phyloP scores from a whole-genome alignment of 2,113 vertebrate genomes.

The Paratilapia polleni region DNA sequence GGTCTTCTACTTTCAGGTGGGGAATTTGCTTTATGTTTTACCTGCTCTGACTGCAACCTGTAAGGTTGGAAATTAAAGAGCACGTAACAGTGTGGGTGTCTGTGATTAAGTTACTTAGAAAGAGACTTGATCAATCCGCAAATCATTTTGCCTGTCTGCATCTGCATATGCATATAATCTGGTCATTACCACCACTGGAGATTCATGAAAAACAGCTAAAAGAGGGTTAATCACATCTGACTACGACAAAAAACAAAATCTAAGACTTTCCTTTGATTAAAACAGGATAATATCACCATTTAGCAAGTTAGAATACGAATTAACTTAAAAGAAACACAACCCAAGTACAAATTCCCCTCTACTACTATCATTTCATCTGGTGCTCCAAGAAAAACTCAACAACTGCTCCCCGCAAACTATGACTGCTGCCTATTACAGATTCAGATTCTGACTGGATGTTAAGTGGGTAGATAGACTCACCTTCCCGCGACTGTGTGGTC shows the following conservation, averaged over 20 bases:
- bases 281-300: not conserved
- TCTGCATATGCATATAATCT: constrained; percentile 18
- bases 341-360: not conserved
- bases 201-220: constrained; percentile 18
- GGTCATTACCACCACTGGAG: constrained; percentile 13
- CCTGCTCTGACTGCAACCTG: constrained; percentile 99
- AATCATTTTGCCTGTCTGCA: not conserved
- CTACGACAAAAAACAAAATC: constrained; percentile 14
- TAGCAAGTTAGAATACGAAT: not conserved
- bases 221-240: constrained; percentile 18
- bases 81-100: constrained; percentile 69
- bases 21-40: constrained; percentile 98
- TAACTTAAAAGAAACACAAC: not conserved
- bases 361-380: not conserved
- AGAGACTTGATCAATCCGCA: constrained; percentile 26
- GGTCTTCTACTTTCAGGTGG: constrained; percentile 98
- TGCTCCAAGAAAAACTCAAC: not conserved
- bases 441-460: not conserved
- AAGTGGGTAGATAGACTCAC: constrained; percentile 75
- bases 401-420: not conserved
- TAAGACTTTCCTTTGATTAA: not conserved
- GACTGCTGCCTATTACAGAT: not conserved
- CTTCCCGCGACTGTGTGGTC: constrained; percentile 96
- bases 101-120: constrained; percentile 40
- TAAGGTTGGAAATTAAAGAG: constrained; percentile 83